phyloP scores from a whole-genome alignment of 2,113 vertebrate genomes.

The Tichodroma muraria region DNA sequence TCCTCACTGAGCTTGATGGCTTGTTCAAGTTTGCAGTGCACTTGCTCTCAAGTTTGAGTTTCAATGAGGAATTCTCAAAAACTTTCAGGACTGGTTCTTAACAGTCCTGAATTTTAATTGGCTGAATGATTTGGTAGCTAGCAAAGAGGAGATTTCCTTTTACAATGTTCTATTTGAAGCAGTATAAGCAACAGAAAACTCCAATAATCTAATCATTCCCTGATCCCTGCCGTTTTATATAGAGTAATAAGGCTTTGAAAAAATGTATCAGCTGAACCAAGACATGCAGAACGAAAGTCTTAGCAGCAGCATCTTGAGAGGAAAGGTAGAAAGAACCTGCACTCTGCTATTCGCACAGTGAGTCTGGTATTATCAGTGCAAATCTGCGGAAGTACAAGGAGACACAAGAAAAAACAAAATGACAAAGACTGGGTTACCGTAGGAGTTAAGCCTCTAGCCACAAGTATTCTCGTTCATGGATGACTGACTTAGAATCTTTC shows the following conservation, averaged over 20 bases:
- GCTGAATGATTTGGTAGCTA: neutral
- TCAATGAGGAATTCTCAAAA: neutral
- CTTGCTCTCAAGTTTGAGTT: neutral
- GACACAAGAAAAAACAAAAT: neutral
- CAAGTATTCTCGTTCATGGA: neutral
- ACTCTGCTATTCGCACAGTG: neutral
- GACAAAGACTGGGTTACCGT: neutral
- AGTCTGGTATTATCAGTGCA: neutral
- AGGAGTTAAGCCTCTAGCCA: neutral
- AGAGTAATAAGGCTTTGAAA: neutral
- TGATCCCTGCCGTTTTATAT: neutral
- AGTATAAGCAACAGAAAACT: neutral
- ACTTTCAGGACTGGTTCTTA: neutral
- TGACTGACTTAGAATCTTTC: neutral
- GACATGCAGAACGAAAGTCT: neutral
- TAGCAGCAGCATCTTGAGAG: neutral
- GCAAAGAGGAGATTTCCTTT: neutral
- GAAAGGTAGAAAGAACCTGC: neutral
- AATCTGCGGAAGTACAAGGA: neutral
- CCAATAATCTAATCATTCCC: neutral
- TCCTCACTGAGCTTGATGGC: neutral
- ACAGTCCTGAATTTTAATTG: no score
- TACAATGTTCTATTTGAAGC: neutral
- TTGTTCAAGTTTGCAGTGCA: neutral
- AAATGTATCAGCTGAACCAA: neutral